Conservation (phyloP, 2,888 invertebrate genomes). For the Beris chalybata region DNA sequence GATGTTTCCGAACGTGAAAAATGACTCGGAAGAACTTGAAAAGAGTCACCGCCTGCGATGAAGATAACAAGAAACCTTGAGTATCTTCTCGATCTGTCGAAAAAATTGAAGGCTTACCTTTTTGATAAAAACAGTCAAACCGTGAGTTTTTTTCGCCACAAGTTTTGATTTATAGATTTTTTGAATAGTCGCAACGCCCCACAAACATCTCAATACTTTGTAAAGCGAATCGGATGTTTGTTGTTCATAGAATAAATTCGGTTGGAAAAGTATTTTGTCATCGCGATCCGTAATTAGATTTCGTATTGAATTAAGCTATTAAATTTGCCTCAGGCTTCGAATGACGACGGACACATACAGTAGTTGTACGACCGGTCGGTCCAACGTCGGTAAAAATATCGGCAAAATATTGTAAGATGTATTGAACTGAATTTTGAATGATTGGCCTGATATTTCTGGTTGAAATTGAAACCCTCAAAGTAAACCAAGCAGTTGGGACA, state of each 20-base stretch:
- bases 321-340: too few relatives aligned
- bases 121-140: not conserved
- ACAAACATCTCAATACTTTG: not conserved
- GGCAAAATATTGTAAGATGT: too few relatives aligned
- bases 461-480: not conserved
- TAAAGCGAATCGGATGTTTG: too few relatives aligned
- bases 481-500: not conserved
- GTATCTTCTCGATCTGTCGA: not conserved
- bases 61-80: conserved; percentile 17
- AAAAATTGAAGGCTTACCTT: not conserved
- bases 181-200: not conserved
- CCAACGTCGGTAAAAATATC: too few relatives aligned
- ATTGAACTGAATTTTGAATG: not conserved
- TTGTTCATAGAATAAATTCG: too few relatives aligned
- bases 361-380: too few relatives aligned
- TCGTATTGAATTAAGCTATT: too few relatives aligned
- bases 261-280: too few relatives aligned
- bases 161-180: not conserved
- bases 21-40: not conserved
- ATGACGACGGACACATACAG: too few relatives aligned
- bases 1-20: not conserved
- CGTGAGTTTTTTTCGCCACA: not conserved
- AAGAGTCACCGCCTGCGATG: conserved; percentile 13
- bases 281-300: too few relatives aligned
- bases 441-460: not conserved